These are phyloP conservation scores for Sebastes trivittatus DNA, from an alignment of 2,797 vertebrate genomes.

Conservation along the genomic window DNA sequence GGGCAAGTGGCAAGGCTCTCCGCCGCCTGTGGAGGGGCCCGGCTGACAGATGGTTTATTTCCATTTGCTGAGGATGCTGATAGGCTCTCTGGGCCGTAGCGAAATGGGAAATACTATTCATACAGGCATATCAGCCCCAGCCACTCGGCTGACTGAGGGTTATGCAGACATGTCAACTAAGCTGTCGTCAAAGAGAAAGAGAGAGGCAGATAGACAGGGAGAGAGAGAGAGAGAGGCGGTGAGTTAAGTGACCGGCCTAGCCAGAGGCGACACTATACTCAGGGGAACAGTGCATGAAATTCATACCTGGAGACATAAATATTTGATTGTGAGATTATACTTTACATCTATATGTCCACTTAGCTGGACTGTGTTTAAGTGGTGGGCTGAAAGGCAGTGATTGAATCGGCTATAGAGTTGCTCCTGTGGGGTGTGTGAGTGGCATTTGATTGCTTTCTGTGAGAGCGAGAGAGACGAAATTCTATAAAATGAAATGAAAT, in stretches of 20 bases:
- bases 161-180: conserved; percentile 61
- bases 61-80: conserved; percentile 64
- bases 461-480: background rate
- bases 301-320: conserved; percentile 58
- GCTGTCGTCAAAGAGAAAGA: conserved; percentile 47
- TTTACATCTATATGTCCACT: conserved; percentile 47
- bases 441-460: conserved; percentile 8
- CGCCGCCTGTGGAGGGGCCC: conserved; percentile 34
- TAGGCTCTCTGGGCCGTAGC: conserved; percentile 40
- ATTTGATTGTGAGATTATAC: conserved; percentile 58
- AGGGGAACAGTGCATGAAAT: conserved; percentile 47
- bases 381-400: conserved; percentile 22
- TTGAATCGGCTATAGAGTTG: background rate
- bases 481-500: conserved; percentile 43
- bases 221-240: background rate
- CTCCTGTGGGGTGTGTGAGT: background rate
- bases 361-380: conserved; percentile 39
- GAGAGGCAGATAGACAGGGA: conserved; percentile 21
- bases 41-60: conserved; percentile 65
- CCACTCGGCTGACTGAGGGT: conserved; percentile 55
- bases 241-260: conserved; percentile 38
- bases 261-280: conserved; percentile 48
- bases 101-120: conserved; percentile 65
- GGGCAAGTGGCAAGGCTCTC: conserved; percentile 52
- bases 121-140: conserved; percentile 60